Base-by-base conservation (phyloP, 1,140 invertebrate genomes). In the Daktulosphaira vitifoliae region DNA sequence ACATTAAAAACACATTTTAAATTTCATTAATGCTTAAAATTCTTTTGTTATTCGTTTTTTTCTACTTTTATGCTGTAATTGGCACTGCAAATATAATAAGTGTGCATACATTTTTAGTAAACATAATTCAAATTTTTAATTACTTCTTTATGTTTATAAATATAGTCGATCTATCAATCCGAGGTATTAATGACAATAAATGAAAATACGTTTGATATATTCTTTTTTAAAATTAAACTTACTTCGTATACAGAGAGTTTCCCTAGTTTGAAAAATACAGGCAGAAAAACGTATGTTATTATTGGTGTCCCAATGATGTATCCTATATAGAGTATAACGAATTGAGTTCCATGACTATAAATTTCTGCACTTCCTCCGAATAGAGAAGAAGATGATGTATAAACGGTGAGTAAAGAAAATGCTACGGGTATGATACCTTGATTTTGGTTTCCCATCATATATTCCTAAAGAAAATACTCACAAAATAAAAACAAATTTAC, bases 301-400 rank as follows among this genome's bases (percentile, higher is more conserved):
- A 92, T 80, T 0, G 89, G 85, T 7, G 90, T 92, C 5, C 84
- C 86, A 15, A 95, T 71, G 2, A 88, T 78, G 71, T 92, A 92
- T 0, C 87, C 79, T 18, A 92, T 65, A 71, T 92, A 92, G 22
- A 92, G 90, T 8, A 88, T 74, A 2, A 90, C 80, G 76, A 92
- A 94, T 71, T 89, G 85, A 49, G 88, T 87, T 25, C 90, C 90
- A 73, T 81, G 87, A 66, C 79, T 83, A 72, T 92, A 93, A 74
- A 86, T 90, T 75, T 94, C 91, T 53, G 86, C 81, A 0, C 88
- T 87, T 1, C 92, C 85, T 13, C 93, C 93, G 15, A 96, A 76
- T 18, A 96, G 75, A 0, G 92, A 93, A n/a, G 96, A 85, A 4
- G 92, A 90, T 0, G 92, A 95, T 87, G 96, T 93, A 71, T 96